Evolutionary conservation across 2,797 vertebrate genomes (phyloP), one percentile per base, ranked within the genome.

Genomic region (Sebastes minor): DNA sequence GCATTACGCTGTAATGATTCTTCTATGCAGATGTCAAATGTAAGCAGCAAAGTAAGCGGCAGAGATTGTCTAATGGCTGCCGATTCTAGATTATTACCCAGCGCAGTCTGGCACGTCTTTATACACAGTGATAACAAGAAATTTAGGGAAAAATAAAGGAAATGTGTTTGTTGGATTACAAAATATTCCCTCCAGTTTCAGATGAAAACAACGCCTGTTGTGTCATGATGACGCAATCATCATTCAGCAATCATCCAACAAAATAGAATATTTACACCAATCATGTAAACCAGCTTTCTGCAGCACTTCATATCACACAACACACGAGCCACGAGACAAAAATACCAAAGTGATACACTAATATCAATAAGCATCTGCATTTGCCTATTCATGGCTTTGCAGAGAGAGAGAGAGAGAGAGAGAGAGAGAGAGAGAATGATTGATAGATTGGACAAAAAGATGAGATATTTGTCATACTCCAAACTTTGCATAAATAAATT

Each of bases 11-110:
- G 8, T 14, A 42, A 64, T 56, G 69, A 73, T 4, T 63, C 3
- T 38, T 30, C 56, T 46, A 52, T 76, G 60, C 53, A 84, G 33
- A 65, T 78, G 60, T 53, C 46, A n/a, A 2, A 56, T 55, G 38
- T 35, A 55, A 69, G 56, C 49, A 60, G 32, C 4, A 64, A 62
- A 73, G 64, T 13, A 68, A 30, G 10, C 7, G 2, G 13, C 25
- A 74, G 32, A 42, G 27, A 53, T 20, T 4, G 5, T 4, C 14
- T 7, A 5, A 52, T n/a, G 10, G 28, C 53, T 64, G 20, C 46
- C n/a, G 8, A 57, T 74, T 78, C 25, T 1, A 22, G 11, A 30
- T 49, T 22, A 68, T 68, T 27, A 16, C 38, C 23, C 30, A 46
- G 16, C 12, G 8, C n/a, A 68, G 32, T 8, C 60, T 30, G 6